These are phyloP conservation scores for Vireo griseus DNA, from an alignment of 2,797 vertebrate genomes.

Conservation along the genomic window DNA sequence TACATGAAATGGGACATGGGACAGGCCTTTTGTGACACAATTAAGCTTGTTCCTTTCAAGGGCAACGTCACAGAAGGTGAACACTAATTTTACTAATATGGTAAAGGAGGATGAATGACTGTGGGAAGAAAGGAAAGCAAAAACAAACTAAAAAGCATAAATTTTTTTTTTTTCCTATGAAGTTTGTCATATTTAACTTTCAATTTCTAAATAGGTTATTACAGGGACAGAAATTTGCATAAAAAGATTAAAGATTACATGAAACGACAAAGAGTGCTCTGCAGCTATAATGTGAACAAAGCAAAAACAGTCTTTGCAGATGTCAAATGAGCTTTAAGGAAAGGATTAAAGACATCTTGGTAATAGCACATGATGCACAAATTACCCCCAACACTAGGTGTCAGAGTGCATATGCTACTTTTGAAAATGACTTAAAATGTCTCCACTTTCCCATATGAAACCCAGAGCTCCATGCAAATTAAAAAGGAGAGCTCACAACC, in stretches of 20 bases:
- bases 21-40: conserved; percentile 20
- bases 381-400: neutral
- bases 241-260: conserved; percentile 22
- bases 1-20: neutral
- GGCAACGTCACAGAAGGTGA: conserved; percentile 12
- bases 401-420: neutral
- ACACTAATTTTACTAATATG: conserved; percentile 26
- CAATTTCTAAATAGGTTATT: conserved; percentile 25
- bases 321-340: conserved; percentile 21
- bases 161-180: neutral
- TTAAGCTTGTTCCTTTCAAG: conserved; percentile 51
- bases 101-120: conserved; percentile 14
- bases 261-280: neutral
- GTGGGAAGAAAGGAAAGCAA: neutral
- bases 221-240: conserved; percentile 16
- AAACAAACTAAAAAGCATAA: neutral
- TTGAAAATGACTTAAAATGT: neutral
- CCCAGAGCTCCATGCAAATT: neutral
- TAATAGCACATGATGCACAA: neutral
- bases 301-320: neutral
- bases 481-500: neutral
- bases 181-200: neutral
- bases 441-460: neutral
- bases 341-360: neutral
- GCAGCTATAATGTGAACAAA: neutral